A percentile compares a stretch with the other conserved stretches of the same genome.
phyloP scores from a whole-genome alignment of 2,888 invertebrate species.

The Diogma glabrata region DNA sequence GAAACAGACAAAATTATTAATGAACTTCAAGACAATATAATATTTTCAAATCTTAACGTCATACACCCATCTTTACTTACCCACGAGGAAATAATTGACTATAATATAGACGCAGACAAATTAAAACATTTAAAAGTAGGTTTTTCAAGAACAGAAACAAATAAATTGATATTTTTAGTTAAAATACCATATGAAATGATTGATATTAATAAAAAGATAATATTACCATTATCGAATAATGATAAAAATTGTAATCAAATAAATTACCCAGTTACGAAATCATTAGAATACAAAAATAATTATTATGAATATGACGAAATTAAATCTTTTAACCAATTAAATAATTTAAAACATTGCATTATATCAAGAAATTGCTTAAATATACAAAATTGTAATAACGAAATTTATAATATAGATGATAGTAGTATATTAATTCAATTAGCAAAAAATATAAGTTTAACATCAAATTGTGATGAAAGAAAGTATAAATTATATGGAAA shows the following conservation, averaged over 20 bases:
- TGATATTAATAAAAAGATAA: not conserved
- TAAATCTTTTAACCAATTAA: not conserved
- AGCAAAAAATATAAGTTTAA: not conserved
- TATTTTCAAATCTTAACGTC: not conserved
- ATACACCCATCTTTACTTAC: not conserved
- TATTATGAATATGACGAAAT: not conserved
- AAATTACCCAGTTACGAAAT: not conserved
- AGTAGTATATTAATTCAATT: not conserved
- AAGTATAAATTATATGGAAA: too few relatives aligned
- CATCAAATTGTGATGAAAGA: not conserved
- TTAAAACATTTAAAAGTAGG: not conserved
- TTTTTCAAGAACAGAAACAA: not conserved
- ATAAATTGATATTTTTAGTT: constrained; percentile 1
- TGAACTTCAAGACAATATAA: not conserved
- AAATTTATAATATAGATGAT: not conserved
- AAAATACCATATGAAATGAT: not conserved
- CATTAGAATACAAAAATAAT: not conserved
- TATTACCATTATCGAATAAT: not conserved
- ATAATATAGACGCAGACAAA: not conserved
- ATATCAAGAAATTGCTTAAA: not conserved
- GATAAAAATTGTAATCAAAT: not conserved
- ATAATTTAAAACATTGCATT: constrained; percentile 3
- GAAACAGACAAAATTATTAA: not conserved
- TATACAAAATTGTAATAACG: not conserved
- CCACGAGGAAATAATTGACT: not conserved